Percentiles rank a stretch among this genome's conserved stretches.
Evolutionary conservation across 2,888 invertebrate species (phyloP).

Genomic region (Toxonevra muliebris): DNA sequence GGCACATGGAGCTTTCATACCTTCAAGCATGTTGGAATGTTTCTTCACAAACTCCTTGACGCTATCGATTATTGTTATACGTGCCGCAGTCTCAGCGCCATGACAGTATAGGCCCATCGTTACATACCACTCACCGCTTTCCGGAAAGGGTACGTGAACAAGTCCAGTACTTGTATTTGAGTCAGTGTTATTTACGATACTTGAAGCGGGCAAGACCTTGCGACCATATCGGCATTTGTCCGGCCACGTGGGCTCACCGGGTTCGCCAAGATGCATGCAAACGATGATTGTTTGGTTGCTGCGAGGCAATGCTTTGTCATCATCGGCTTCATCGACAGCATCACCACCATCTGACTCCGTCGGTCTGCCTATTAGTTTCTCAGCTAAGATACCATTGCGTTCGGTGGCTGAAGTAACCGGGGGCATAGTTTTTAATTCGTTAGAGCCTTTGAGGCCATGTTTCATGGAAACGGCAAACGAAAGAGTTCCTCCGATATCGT

Average conservation of each 20-base stretch:
- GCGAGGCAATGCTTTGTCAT: conserved; percentile 36
- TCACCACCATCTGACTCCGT: conserved; percentile 44
- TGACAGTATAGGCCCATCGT: conserved; percentile 77
- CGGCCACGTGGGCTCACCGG: conserved; percentile 71
- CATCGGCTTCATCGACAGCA: conserved; percentile 29
- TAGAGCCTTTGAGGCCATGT: conserved; percentile 63
- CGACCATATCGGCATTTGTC: conserved; percentile 71
- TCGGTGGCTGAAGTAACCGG: conserved; percentile 44
- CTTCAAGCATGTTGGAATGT: conserved; percentile 50
- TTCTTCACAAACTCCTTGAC: conserved; percentile 62
- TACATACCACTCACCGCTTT: conserved; percentile 84
- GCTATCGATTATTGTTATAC: conserved; percentile 59
- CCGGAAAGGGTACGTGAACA: conserved; percentile 81
- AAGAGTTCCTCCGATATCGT: conserved; percentile 84
- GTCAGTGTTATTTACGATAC: conserved; percentile 73
- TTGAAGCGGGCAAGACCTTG: conserved; percentile 68
- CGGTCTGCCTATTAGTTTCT: conserved; percentile 54
- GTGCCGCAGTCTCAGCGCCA: conserved; percentile 66
- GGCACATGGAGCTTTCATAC: conserved; percentile 57
- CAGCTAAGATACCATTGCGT: conserved; percentile 56
- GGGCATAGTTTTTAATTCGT: conserved; percentile 46
- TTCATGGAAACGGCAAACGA: conserved; percentile 76
- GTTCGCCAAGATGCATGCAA: conserved; percentile 70
- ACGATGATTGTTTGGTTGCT: conserved; percentile 69
- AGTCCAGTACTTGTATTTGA: conserved; percentile 71